Conservation (phyloP, 2,888 invertebrate genomes). For the Ophioninae sp. region DNA sequence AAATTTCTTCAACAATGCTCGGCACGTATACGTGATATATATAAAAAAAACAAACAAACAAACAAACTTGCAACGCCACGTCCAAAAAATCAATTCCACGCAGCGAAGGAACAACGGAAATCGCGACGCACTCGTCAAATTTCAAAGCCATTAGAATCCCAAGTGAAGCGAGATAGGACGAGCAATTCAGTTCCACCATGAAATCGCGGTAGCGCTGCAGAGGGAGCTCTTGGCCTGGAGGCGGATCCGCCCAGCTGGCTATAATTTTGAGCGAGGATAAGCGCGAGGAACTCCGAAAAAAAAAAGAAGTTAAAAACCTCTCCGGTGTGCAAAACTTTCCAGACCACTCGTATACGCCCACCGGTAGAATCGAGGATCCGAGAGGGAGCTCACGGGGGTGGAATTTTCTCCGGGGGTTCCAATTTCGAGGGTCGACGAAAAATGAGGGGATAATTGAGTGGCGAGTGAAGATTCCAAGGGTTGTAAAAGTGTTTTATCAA, state of each 20-base stretch:
- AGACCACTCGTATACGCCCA: conserved; percentile 26
- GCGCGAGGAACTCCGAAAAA: conserved; percentile 21
- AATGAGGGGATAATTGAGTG: background rate
- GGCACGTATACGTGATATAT: no score
- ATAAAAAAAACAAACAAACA: no score
- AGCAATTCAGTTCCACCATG: background rate
- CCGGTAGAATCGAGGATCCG: background rate
- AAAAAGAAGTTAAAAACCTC: conserved; percentile 17
- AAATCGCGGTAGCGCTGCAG: background rate
- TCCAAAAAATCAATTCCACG: background rate
- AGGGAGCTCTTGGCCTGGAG: background rate
- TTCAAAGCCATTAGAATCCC: background rate
- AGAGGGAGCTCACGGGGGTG: background rate
- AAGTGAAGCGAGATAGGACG: background rate
- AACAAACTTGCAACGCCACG: background rate
- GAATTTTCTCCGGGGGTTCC: background rate
- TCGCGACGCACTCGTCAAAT: background rate
- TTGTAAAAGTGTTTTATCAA: background rate
- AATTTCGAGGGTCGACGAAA: background rate
- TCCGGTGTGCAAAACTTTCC: conserved; percentile 37
- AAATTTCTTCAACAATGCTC: no score
- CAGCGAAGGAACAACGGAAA: background rate
- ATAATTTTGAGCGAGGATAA: background rate
- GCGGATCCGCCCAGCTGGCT: background rate
- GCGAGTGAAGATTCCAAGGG: background rate